These are phyloP conservation scores for Micrasema longulum DNA, from an alignment of 1,140 invertebrate species.

Conservation along the genomic window DNA sequence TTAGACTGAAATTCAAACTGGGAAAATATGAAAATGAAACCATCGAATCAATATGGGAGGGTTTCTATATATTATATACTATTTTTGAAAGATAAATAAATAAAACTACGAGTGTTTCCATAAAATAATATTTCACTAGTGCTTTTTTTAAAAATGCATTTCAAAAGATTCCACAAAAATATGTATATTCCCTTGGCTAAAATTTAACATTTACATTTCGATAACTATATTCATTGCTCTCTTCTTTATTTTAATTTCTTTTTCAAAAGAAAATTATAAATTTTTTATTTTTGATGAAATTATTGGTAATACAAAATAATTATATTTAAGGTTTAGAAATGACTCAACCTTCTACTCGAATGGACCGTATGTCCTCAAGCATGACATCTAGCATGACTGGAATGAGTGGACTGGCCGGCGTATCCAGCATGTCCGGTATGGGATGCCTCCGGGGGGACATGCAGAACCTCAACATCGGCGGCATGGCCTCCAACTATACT, in stretches of 20 bases:
- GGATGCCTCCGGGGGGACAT: slow-evolving; percentile 62
- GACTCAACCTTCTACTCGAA: slow-evolving; percentile 59
- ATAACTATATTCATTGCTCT: background rate
- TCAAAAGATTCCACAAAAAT: background rate
- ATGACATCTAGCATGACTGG: slow-evolving; percentile 68
- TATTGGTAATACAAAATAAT: too few relatives aligned
- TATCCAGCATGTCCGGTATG: slow-evolving; percentile 62
- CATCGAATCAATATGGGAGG: too few relatives aligned
- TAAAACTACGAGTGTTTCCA: too few relatives aligned
- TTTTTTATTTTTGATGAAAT: too few relatives aligned
- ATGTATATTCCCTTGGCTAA: background rate
- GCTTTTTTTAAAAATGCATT: background rate
- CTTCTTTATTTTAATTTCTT: background rate
- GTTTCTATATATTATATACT: too few relatives aligned
- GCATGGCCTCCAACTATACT: slow-evolving; percentile 67
- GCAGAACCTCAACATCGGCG: slow-evolving; percentile 65
- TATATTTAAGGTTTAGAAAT: slow-evolving; percentile 42
- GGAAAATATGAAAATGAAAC: too few relatives aligned
- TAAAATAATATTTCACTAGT: too few relatives aligned
- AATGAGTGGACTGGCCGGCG: slow-evolving; percentile 65
- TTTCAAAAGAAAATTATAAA: background rate
- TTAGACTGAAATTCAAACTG: too few relatives aligned
- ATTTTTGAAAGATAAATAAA: too few relatives aligned
- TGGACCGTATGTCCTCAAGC: slow-evolving; percentile 67
- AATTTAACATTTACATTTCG: background rate